Conservation (phyloP, 37 sponge, comb jelly and placozoan species). For the Oscarella lobularis region DNA sequence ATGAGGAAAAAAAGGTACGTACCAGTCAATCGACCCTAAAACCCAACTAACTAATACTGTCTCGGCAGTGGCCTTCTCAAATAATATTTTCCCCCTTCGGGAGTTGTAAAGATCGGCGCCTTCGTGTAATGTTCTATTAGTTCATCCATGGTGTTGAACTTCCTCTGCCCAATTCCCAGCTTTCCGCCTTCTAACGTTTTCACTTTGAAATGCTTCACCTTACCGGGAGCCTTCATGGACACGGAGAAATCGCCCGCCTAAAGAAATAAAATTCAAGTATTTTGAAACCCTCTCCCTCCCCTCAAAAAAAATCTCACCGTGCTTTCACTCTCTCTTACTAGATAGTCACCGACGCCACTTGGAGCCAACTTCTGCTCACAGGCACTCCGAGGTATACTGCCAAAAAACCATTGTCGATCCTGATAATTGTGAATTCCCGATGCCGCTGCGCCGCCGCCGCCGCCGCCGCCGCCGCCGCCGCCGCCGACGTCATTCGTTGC, state of each 20-base stretch:
- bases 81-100: constrained; percentile 56
- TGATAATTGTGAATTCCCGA: constrained; percentile 24
- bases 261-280: too few relatives aligned
- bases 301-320: constrained; percentile 34
- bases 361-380: constrained; percentile 40
- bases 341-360: constrained; percentile 70
- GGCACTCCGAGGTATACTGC: constrained; percentile 50
- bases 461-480: background rate
- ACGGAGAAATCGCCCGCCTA: constrained; percentile 85
- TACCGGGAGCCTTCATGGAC: constrained; percentile 85
- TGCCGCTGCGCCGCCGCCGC: background rate
- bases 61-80: constrained; percentile 41
- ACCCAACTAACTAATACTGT: too few relatives aligned
- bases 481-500: constrained; percentile 6
- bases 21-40: too few relatives aligned
- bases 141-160: constrained; percentile 76
- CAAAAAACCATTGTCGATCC: constrained; percentile 64
- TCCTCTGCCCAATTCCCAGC: constrained; percentile 75
- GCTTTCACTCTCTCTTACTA: constrained; percentile 80
- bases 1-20: too few relatives aligned
- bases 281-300: background rate
- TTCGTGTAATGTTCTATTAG: constrained; percentile 76
- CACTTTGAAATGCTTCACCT: constrained; percentile 85
- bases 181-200: constrained; percentile 56
- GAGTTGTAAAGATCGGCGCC: constrained; percentile 83